Evolutionary conservation across 2,113 vertebrate species (phyloP).

Genomic region (Xiphorhynchus elegans): DNA sequence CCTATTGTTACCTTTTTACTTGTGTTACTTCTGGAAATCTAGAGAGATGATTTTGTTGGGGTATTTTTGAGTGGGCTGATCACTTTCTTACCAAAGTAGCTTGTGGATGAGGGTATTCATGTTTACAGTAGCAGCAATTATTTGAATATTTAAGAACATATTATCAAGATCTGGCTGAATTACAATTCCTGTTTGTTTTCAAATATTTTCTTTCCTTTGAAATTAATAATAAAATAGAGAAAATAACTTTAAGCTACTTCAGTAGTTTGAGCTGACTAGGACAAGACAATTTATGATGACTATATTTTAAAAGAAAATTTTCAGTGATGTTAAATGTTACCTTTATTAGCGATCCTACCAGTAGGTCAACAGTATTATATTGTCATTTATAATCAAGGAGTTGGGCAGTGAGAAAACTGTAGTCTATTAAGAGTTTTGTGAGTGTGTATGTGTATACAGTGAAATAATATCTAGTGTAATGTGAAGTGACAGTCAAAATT

Average conservation of each 20-base stretch:
- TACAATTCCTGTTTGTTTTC: neutral
- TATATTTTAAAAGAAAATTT: constrained; percentile 40
- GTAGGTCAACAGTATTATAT: constrained; percentile 66
- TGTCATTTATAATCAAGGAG: constrained; percentile 80
- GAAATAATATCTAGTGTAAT: constrained; percentile 89
- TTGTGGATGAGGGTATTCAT: neutral
- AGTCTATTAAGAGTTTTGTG: constrained; percentile 83
- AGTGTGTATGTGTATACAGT: constrained; percentile 77
- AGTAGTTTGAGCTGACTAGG: neutral
- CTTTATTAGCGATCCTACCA: constrained; percentile 54
- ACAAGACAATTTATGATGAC: constrained; percentile 34
- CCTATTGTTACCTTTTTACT: neutral
- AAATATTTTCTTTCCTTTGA: neutral
- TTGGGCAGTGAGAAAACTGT: constrained; percentile 73
- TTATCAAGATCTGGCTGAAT: neutral
- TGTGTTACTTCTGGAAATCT: neutral
- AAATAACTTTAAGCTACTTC: neutral
- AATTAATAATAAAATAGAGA: neutral
- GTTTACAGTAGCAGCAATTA: neutral
- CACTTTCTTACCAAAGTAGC: neutral
- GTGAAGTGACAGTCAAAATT: constrained; percentile 90
- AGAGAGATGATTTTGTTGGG: neutral
- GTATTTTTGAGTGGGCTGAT: neutral
- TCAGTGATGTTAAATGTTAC: constrained; percentile 64
- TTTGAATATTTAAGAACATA: neutral